Evolutionary conservation across 53 echinoderm and acorn worm species (phyloP).

Genomic region (Temnopleurus reevesii): DNA sequence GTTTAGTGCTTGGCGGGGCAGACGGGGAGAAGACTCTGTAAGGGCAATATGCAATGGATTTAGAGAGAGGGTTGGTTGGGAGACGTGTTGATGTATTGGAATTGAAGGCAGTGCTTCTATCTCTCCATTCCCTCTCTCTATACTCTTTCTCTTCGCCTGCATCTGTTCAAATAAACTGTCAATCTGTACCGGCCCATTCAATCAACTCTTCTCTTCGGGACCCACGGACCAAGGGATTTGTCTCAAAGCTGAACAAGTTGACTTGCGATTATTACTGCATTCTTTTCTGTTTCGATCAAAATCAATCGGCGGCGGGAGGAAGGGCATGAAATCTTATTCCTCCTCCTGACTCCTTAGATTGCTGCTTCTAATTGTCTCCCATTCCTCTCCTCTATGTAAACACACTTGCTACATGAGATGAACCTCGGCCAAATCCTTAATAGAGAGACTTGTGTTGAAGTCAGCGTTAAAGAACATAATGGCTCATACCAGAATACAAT

Average conservation of each 20-base stretch:
- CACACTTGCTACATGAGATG: too few relatives aligned
- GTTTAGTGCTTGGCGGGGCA: background rate
- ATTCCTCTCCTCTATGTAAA: background rate
- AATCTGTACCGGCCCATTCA: constrained; percentile 37
- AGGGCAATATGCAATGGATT: constrained; percentile 53
- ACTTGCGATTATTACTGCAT: constrained; percentile 34
- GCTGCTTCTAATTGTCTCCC: background rate
- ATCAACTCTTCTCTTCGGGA: constrained; percentile 26
- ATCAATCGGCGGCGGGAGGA: constrained; percentile 9
- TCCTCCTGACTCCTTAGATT: background rate
- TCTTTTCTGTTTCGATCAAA: background rate
- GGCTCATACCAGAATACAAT: too few relatives aligned
- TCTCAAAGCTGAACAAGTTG: constrained; percentile 35
- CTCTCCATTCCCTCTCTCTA: background rate
- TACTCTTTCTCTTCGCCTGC: constrained; percentile 6
- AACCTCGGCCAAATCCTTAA: too few relatives aligned
- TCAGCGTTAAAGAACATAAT: too few relatives aligned
- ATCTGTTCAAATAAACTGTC: constrained; percentile 60
- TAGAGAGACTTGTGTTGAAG: too few relatives aligned
- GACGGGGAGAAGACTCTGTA: background rate
- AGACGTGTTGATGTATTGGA: constrained; percentile 52
- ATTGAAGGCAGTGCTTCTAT: constrained; percentile 21
- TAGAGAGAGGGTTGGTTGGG: constrained; percentile 24
- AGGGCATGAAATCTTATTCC: constrained; percentile 12
- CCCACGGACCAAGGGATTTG: constrained; percentile 7